phyloP scores from a whole-genome alignment of 2,888 invertebrate genomes.

The Abrostola triplasia region DNA sequence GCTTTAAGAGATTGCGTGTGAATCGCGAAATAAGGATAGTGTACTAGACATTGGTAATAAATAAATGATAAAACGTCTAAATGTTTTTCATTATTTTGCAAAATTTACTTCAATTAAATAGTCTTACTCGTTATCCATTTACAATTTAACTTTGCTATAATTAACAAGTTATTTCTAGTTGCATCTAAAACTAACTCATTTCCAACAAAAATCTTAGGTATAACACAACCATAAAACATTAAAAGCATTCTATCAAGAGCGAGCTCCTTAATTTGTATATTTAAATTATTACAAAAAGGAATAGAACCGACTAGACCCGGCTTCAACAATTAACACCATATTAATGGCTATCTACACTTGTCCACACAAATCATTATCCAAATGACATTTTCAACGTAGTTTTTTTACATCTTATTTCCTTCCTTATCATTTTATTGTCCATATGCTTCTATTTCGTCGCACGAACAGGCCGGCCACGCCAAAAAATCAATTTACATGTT shows the following conservation, averaged over 20 bases:
- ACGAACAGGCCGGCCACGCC: slow-evolving; percentile 61
- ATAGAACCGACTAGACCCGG: slow-evolving; percentile 25
- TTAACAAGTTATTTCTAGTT: too few species aligned
- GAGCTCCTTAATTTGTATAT: slow-evolving; percentile 9
- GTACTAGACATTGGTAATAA: too few species aligned
- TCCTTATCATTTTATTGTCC: slow-evolving; percentile 70
- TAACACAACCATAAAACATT: background rate
- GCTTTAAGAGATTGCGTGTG: too few species aligned
- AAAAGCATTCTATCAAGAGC: background rate
- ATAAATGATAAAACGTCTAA: too few species aligned
- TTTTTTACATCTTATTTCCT: slow-evolving; percentile 72
- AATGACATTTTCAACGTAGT: slow-evolving; percentile 66
- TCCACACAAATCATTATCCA: slow-evolving; percentile 67
- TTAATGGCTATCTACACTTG: slow-evolving; percentile 50
- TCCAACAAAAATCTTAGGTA: too few species aligned
- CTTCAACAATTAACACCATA: slow-evolving; percentile 55
- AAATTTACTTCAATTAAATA: too few species aligned
- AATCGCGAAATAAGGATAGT: too few species aligned
- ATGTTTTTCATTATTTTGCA: too few species aligned
- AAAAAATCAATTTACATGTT: slow-evolving; percentile 81
- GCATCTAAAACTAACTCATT: too few species aligned
- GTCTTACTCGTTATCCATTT: too few species aligned
- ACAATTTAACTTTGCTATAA: too few species aligned
- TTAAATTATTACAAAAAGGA: slow-evolving; percentile 37
- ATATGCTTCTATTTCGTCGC: slow-evolving; percentile 71